These are phyloP conservation scores for Drosophila nr. fundita DNA, from an alignment of 2,888 invertebrate genomes.

Conservation along the genomic window DNA sequence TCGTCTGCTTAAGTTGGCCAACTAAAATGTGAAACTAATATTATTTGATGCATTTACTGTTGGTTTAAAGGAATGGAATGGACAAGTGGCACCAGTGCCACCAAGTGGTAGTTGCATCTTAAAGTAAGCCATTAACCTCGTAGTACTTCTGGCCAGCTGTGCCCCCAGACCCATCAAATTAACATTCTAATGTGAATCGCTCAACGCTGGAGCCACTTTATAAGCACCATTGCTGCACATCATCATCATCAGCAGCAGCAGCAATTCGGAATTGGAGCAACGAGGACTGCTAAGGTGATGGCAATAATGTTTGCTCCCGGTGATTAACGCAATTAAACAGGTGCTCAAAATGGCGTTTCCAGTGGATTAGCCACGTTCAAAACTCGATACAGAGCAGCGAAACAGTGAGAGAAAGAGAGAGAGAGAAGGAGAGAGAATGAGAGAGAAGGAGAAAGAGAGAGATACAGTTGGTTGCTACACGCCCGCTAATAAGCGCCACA, in stretches of 20 bases:
- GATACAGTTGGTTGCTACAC: constrained; percentile 7
- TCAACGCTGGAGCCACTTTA: constrained; percentile 16
- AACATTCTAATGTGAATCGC: constrained; percentile 56
- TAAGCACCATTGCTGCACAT: constrained; percentile 31
- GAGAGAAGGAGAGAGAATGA: background rate
- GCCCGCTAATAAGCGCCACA: constrained; percentile 46
- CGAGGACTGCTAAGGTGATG: constrained; percentile 25
- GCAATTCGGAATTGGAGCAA: constrained; percentile 2
- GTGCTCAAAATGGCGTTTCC: constrained; percentile 83
- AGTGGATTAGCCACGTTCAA: constrained; percentile 73
- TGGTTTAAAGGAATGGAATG: background rate
- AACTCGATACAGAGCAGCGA: background rate
- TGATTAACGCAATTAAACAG: constrained; percentile 84
- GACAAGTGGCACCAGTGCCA: constrained; percentile 2
- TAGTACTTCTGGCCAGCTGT: constrained; percentile 45
- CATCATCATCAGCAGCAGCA: constrained; percentile 17
- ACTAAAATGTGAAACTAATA: background rate
- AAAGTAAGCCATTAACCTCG: constrained; percentile 13
- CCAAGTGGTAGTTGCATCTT: constrained; percentile 1
- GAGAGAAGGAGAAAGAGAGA: background rate
- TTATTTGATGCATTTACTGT: background rate
- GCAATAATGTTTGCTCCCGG: constrained; percentile 73
- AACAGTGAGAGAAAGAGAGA: background rate
- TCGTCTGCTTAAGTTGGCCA: too few species aligned
- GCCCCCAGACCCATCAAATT: constrained; percentile 52